Conservation (phyloP, 2,797 vertebrate species). For the Muscicapa comitata region DNA sequence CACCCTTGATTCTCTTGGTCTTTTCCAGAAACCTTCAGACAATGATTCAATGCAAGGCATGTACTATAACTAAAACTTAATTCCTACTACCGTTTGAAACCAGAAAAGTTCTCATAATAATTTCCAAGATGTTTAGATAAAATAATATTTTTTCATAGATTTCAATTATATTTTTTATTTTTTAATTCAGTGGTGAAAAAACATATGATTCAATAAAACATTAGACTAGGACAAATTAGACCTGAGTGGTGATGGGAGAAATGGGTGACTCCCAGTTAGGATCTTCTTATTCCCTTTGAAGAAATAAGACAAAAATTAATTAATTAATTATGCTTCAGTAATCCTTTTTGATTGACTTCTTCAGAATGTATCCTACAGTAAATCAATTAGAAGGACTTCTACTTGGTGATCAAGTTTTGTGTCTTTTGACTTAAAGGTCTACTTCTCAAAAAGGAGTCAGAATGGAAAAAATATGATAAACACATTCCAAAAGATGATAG, state of each 20-base stretch:
- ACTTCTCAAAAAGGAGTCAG: neutral
- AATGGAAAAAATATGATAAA: neutral
- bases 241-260: neutral
- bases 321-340: neutral
- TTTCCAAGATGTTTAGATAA: neutral
- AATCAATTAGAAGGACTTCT: neutral
- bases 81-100: neutral
- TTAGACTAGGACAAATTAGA: neutral
- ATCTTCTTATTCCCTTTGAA: neutral
- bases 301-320: neutral
- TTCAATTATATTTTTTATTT: neutral
- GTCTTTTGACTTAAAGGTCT: neutral
- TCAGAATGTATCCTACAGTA: neutral
- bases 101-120: neutral
- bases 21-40: neutral
- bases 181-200: neutral
- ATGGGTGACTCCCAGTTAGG: neutral
- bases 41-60: neutral
- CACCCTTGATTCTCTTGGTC: neutral
- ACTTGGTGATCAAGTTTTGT: neutral
- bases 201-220: neutral
- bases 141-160: neutral
- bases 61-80: neutral
- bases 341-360: neutral
- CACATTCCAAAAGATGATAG: neutral